Conservation (phyloP, 2,113 vertebrate genomes). For the Pipra filicauda region DNA sequence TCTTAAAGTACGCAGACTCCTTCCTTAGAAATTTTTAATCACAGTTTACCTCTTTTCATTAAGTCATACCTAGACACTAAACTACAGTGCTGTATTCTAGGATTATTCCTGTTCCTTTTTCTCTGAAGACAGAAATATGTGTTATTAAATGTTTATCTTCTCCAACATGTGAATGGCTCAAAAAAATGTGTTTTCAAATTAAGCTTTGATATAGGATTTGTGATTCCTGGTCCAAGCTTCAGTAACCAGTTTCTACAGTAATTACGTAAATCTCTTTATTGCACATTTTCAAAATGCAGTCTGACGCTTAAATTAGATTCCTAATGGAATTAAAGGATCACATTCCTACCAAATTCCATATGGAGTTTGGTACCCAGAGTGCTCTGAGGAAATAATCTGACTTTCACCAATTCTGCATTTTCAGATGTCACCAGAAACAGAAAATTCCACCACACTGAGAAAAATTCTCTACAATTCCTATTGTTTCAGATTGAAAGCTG, state of each 20-base stretch:
- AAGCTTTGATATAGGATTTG: not conserved
- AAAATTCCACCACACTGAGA: not conserved
- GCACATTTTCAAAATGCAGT: not conserved
- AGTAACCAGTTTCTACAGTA: not conserved
- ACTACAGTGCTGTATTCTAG: not conserved
- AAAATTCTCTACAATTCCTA: not conserved
- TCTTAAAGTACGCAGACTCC: not conserved
- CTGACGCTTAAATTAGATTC: not conserved
- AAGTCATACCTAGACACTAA: not conserved
- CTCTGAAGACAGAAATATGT: not conserved
- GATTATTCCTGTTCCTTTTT: not conserved
- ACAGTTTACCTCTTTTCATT: not conserved
- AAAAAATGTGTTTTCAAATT: not conserved
- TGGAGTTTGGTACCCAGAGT: not conserved
- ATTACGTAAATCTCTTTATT: conserved; percentile 21
- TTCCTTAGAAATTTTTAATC: not conserved
- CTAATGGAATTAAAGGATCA: conserved; percentile 5
- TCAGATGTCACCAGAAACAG: not conserved
- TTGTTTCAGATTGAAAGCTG: not conserved
- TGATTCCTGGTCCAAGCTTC: not conserved
- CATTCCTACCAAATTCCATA: not conserved
- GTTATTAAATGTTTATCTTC: not conserved
- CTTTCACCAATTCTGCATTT: not conserved
- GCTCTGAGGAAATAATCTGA: not conserved
- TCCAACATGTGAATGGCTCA: not conserved